Evolutionary conservation across 92 coral and sea anemone species (phyloP).

Genomic region (Epizoanthus scotinus): DNA sequence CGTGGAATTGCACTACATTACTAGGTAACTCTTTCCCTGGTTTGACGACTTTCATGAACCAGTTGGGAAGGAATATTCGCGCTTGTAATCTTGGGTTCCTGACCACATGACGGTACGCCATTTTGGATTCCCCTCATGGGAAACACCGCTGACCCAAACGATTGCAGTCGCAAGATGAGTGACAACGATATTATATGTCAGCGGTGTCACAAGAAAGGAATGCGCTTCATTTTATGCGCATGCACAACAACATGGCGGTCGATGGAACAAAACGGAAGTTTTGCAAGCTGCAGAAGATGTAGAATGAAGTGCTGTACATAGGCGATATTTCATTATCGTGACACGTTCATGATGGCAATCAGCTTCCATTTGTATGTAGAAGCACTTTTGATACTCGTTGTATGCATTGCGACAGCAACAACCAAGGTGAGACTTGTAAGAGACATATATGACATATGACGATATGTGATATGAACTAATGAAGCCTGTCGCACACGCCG

Average conservation of each 20-base stretch:
- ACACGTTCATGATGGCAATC: constrained; percentile 7
- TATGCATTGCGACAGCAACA: constrained; percentile 3
- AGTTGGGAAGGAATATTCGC: constrained; percentile 92
- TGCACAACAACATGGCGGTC: neutral
- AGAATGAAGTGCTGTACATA: neutral
- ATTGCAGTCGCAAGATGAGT: neutral
- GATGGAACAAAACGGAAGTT: neutral
- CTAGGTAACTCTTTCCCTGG: constrained; percentile 91
- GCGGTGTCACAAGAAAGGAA: neutral
- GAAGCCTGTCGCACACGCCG: too few relatives aligned
- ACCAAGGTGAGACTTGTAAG: constrained; percentile 22
- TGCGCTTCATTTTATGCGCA: constrained; percentile 17
- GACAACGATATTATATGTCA: neutral
- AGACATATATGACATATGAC: too few relatives aligned
- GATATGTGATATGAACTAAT: too few relatives aligned
- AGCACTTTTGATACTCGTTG: constrained; percentile 1
- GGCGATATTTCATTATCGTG: neutral
- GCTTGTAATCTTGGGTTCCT: constrained; percentile 90
- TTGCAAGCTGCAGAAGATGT: neutral
- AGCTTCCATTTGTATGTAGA: neutral
- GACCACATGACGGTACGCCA: constrained; percentile 99
- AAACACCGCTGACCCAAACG: constrained; percentile 21
- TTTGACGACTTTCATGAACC: constrained; percentile 95
- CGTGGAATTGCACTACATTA: constrained; percentile 87
- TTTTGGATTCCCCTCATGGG: constrained; percentile 61